phyloP scores from a whole-genome alignment of 2,888 invertebrate species.

The Dasysyrphus tricinctus region DNA sequence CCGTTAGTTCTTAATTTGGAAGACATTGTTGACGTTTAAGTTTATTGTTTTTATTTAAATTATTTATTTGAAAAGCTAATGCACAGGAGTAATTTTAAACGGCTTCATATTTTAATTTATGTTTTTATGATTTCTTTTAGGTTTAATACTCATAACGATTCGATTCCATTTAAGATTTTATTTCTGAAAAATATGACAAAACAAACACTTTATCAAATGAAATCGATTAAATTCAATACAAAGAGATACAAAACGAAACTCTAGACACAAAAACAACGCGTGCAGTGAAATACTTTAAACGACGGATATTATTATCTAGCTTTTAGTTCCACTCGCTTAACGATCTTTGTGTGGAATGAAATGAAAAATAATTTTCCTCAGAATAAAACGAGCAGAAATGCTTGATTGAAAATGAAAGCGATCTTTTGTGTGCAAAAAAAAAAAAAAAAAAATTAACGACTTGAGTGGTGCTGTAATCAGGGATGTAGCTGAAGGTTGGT shows the following conservation, averaged over 20 bases:
- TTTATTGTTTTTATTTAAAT: neutral
- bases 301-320: neutral
- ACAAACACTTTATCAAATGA: neutral
- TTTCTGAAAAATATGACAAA: conserved; percentile 37
- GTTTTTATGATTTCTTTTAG: neutral
- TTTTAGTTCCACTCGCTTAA: conserved; percentile 21
- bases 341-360: conserved; percentile 36
- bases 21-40: conserved; percentile 6
- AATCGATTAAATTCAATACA: neutral
- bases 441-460: neutral
- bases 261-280: conserved; percentile 28
- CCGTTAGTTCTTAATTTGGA: conserved; percentile 28
- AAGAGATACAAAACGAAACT: neutral
- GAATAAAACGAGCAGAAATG: conserved; percentile 16
- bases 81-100: neutral
- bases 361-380: conserved; percentile 29
- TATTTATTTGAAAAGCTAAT: neutral
- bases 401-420: conserved; percentile 33
- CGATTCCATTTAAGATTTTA: neutral
- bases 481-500: neutral
- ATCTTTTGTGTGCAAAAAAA: conserved; percentile 14
- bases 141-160: neutral
- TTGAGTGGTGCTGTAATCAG: neutral
- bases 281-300: conserved; percentile 11
- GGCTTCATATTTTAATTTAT: conserved; percentile 11